phyloP scores from a whole-genome alignment of 2,888 invertebrate species.

The Darwinula stevensoni region DNA sequence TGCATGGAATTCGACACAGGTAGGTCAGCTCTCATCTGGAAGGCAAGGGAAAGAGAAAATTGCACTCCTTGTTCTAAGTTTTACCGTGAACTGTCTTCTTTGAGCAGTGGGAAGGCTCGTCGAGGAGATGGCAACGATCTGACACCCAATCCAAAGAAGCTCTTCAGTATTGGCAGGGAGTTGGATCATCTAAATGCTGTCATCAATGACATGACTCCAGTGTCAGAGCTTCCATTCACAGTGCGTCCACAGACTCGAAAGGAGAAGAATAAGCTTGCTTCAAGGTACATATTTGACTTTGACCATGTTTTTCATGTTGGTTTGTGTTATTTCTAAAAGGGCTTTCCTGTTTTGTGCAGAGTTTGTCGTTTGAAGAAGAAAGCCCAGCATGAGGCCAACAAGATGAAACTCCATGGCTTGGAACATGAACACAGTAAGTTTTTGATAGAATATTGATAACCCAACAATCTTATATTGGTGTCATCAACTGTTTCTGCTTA shows the following conservation, averaged over 20 bases:
- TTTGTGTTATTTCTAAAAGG: too few species aligned
- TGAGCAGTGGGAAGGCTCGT: constrained; percentile 48
- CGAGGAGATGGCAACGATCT: constrained; percentile 94
- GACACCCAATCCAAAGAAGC: constrained; percentile 73
- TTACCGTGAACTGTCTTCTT: constrained; percentile 5
- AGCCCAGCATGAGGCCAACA: constrained; percentile 95
- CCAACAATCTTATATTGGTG: too few species aligned
- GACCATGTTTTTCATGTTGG: background rate
- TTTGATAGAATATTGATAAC: too few species aligned
- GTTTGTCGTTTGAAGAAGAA: constrained; percentile 94
- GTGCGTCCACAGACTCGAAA: constrained; percentile 72
- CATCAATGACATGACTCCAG: constrained; percentile 86
- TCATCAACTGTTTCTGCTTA: too few species aligned
- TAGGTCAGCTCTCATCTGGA: constrained; percentile 14
- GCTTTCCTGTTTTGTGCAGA: constrained; percentile 18
- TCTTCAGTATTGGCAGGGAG: constrained; percentile 68
- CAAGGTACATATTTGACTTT: constrained; percentile 23
- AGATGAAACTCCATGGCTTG: constrained; percentile 72
- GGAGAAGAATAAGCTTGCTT: constrained; percentile 91
- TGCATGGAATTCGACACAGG: constrained; percentile 67
- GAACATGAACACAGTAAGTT: constrained; percentile 82
- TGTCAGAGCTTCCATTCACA: constrained; percentile 67
- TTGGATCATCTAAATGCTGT: constrained; percentile 61
- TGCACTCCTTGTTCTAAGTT: too few species aligned
- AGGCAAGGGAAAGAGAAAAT: background rate